phyloP scores from a whole-genome alignment of 2,888 invertebrate genomes.

The Amblyjoppa fuscipennis region DNA sequence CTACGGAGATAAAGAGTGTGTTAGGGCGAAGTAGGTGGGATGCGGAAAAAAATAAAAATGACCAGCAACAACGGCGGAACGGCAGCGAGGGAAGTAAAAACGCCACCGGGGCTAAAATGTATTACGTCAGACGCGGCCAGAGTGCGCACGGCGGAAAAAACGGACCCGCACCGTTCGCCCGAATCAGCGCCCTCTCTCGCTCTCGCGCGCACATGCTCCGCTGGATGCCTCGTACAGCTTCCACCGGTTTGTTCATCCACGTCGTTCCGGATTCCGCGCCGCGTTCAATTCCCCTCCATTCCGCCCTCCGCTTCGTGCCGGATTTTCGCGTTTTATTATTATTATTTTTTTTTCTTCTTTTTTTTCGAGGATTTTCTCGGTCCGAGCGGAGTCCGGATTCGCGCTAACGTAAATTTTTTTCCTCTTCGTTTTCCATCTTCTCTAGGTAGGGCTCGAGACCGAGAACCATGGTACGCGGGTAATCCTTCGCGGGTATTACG shows the following conservation, averaged over 20 bases:
- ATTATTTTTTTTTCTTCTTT: background rate
- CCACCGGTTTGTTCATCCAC: conserved; percentile 39
- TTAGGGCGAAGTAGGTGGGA: background rate
- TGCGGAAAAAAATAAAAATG: conserved; percentile 49
- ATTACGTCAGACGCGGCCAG: conserved; percentile 55
- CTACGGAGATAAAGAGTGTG: background rate
- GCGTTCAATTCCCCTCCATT: conserved; percentile 19
- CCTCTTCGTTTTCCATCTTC: conserved; percentile 14
- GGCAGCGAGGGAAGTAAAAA: conserved; percentile 55
- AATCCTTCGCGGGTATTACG: background rate
- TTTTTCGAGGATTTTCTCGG: background rate
- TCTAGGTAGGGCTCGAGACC: background rate
- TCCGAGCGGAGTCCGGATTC: background rate
- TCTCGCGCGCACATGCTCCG: background rate
- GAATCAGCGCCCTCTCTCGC: conserved; percentile 26
- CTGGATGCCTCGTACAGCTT: background rate
- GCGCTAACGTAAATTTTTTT: background rate
- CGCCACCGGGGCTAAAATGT: conserved; percentile 60
- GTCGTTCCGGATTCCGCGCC: conserved; percentile 33
- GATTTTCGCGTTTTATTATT: background rate
- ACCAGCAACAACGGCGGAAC: conserved; percentile 18
- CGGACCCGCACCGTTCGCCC: background rate
- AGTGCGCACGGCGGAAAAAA: conserved; percentile 54
- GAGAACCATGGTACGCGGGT: too few relatives aligned
- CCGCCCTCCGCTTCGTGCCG: conserved; percentile 8